Base-by-base conservation (phyloP, 2,888 invertebrate genomes). In the Rosalia funebris region DNA sequence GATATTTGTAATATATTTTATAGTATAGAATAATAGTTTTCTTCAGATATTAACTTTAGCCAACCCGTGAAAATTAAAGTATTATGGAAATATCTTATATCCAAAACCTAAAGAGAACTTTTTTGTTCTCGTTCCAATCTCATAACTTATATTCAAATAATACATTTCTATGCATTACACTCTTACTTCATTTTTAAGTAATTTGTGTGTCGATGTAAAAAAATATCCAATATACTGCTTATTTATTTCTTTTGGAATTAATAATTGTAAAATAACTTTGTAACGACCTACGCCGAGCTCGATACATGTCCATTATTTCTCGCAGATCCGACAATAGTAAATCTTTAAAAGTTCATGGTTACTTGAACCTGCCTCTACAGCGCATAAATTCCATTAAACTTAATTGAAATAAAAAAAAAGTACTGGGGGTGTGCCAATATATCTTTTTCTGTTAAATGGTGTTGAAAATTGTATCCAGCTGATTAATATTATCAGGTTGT, bases 321-420 rank as follows among this genome's bases (percentile, higher is more conserved):
- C n/a, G 16, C 10, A 17, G 1, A 41, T 41, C 41, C 19, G 41
- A 41, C 17, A 41, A 41, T 10, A 41, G 39, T 41, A 17, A 19
- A 41, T 41, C 19, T 41, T 41, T 41, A 44, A 44, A 44, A 44
- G 44, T 44, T 44, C 44, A 44, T 11, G 44, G 25, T 25, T 20
- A 4, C 17, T 3, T 7, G 20, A 20, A 25, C 44, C 44, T 44
- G 44, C 25, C 25, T 44, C 25, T 17, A 17, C n/a, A 41, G 7
- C 39, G 1, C 14, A 12, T 39, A 10, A 14, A 39, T 39, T 39
- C 1, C 39, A 12, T 39, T 39, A 9, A 10, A 15, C 14, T 39
- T 39, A 39, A 25, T 25, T 25, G 25, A 25, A 11, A 34, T 34
- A 34, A 11, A 11, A 25, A 25, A 25, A 34, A 34, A 34, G 7